Percentiles rank a stretch among this genome's conserved stretches.
Conservation (phyloP, 2,113 vertebrate genomes). For the Accipiter cooperii region DNA sequence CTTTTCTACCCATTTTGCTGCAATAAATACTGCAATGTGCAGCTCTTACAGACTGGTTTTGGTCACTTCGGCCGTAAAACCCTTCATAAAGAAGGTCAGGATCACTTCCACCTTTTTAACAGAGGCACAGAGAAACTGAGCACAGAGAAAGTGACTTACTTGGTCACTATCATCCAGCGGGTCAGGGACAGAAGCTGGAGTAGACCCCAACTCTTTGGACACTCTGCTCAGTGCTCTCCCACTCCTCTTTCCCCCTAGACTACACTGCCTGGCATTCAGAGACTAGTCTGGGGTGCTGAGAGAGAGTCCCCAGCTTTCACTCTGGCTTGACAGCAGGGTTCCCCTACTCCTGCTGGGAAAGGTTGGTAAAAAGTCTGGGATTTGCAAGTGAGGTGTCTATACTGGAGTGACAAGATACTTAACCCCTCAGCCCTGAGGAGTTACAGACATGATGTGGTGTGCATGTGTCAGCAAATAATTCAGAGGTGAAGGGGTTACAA, state of each 20-base stretch:
- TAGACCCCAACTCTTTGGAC: background rate
- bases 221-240: background rate
- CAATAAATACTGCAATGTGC: background rate
- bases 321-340: background rate
- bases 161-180: background rate
- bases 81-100: background rate
- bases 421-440: background rate
- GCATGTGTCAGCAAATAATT: conserved; percentile 2
- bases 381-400: background rate
- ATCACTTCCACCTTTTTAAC: background rate
- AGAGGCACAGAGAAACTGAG: background rate
- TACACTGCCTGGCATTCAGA: background rate
- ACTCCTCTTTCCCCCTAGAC: background rate
- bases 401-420: conserved; percentile 24
- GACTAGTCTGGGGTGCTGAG: background rate
- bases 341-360: background rate
- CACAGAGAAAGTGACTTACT: background rate
- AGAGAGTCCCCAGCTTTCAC: background rate
- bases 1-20: background rate
- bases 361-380: background rate
- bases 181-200: background rate
- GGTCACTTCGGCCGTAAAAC: background rate
- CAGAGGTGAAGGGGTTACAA: background rate
- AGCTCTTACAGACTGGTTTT: background rate
- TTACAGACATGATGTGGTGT: background rate